These are phyloP conservation scores for Nasonia longicornis DNA, from an alignment of 1,140 invertebrate species.

Conservation along the genomic window DNA sequence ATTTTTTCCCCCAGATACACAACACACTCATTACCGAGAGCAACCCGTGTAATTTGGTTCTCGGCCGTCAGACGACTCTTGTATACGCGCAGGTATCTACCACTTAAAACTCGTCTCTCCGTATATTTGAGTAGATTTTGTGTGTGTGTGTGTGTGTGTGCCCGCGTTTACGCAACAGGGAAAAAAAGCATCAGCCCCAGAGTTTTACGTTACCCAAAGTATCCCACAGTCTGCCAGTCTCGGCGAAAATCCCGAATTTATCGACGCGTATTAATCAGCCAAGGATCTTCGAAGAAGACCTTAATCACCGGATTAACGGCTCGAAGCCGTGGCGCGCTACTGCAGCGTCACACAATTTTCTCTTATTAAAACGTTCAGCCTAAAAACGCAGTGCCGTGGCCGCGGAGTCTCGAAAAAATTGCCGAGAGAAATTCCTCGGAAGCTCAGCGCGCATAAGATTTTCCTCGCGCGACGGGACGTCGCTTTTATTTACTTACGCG, in stretches of 20 bases:
- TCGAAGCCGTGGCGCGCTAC: not conserved
- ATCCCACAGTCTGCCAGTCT: too few species aligned
- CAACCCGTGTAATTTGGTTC: not conserved
- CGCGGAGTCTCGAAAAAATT: not conserved
- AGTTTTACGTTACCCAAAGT: too few species aligned
- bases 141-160: too few species aligned
- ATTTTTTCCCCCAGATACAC: not conserved
- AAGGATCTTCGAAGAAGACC: not conserved
- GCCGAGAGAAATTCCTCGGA: not conserved
- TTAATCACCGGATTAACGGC: conserved; percentile 13
- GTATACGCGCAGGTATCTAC: not conserved
- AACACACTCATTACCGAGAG: not conserved
- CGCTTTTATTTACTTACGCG: conserved; percentile 2
- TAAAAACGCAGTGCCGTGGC: not conserved
- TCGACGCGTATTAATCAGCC: not conserved
- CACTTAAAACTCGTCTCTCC: too few species aligned
- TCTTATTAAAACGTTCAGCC: not conserved
- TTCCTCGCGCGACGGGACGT: conserved; percentile 3
- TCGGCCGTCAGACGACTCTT: not conserved
- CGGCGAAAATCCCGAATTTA: not conserved
- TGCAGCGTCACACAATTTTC: conserved; percentile 27
- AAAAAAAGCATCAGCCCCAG: too few species aligned
- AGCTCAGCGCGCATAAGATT: not conserved
- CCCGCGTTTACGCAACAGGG: too few species aligned
- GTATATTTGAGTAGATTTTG: too few species aligned